Base-by-base conservation (phyloP, 2,113 vertebrate genomes). In the Rhabdomys dilectus region DNA sequence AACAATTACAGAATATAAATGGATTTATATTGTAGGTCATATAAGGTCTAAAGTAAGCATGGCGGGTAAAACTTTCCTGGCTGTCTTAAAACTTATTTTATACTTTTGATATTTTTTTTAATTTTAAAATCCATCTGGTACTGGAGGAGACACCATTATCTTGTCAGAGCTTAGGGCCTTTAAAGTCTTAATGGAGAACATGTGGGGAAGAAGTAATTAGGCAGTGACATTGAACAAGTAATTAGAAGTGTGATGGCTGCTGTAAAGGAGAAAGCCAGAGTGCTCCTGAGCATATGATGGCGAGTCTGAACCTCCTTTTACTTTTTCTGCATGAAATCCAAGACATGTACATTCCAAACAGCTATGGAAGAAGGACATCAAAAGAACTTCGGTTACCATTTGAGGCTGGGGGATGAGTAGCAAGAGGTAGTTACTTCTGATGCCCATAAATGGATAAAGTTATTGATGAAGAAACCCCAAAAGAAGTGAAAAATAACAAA, bases 151-250 rank as follows among this genome's bases (percentile, higher is more conserved):
- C 82, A 88, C 97, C 89, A 98, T 97, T 97, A 98, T 96, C 95
- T 91, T 96, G 95, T 97, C 96, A 97, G 94, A 97, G 96, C 93
- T 96, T 82, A 94, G 94, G 96, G 87, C 96, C 77, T 95, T 95
- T 97, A 91, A 96, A 98, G 93, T 96, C 96, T 97, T 97, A 96
- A 96, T 84, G 94, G 95, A 96, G 95, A 97, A 96, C 96, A 97
- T 97, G 97, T 97, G 95, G 97, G 90, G 93, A 96, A 93, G 66
- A 91, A 96, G 93, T 96, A 97, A 97, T 97, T 97, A 97, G 96
- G 93, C 73, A 95, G 97, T 97, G 97, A 97, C 96, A 97, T 89
- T 93, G 96, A 98, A 91, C 93, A 94, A 97, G 96, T 97, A 96
- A 97, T 97, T 96, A 96, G 90, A 96, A 97, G 91, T 96, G 97